These are phyloP conservation scores for Peribatodes rhomboidaria DNA, from an alignment of 2,888 invertebrate species.

Conservation along the genomic window DNA sequence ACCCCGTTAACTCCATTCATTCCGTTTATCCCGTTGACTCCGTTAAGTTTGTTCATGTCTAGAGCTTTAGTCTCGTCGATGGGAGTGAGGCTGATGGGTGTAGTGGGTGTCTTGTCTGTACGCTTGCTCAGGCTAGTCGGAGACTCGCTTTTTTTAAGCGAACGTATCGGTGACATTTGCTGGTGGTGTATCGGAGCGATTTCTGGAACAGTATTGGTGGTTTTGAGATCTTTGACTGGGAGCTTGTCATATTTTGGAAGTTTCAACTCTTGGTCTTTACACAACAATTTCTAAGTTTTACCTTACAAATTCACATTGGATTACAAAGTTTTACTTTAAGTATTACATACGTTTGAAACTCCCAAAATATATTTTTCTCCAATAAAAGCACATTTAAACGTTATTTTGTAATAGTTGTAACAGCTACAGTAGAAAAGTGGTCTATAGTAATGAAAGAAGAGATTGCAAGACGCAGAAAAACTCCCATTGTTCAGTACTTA, in stretches of 20 bases:
- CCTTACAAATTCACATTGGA: too few relatives aligned
- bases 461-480: slow-evolving; percentile 33
- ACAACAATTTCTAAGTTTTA: background rate
- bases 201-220: slow-evolving; percentile 72
- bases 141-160: slow-evolving; percentile 82
- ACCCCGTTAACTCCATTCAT: slow-evolving; percentile 69
- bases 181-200: slow-evolving; percentile 84
- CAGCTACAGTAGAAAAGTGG: slow-evolving; percentile 30
- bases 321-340: background rate
- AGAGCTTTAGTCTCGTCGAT: slow-evolving; percentile 82
- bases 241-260: slow-evolving; percentile 32
- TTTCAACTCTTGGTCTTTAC: slow-evolving; percentile 39
- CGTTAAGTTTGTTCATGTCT: slow-evolving; percentile 79
- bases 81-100: slow-evolving; percentile 81
- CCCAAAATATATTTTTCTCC: slow-evolving; percentile 49
- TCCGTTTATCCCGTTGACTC: slow-evolving; percentile 55
- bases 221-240: slow-evolving; percentile 39
- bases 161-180: slow-evolving; percentile 85
- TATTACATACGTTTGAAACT: slow-evolving; percentile 51
- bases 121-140: slow-evolving; percentile 82
- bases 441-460: slow-evolving; percentile 32
- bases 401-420: slow-evolving; percentile 22
- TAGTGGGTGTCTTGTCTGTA: slow-evolving; percentile 83
- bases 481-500: slow-evolving; percentile 27
- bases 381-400: slow-evolving; percentile 56